Evolutionary conservation across 2,888 invertebrate genomes (phyloP).

Genomic region (Deladenus siricidicola): DNA sequence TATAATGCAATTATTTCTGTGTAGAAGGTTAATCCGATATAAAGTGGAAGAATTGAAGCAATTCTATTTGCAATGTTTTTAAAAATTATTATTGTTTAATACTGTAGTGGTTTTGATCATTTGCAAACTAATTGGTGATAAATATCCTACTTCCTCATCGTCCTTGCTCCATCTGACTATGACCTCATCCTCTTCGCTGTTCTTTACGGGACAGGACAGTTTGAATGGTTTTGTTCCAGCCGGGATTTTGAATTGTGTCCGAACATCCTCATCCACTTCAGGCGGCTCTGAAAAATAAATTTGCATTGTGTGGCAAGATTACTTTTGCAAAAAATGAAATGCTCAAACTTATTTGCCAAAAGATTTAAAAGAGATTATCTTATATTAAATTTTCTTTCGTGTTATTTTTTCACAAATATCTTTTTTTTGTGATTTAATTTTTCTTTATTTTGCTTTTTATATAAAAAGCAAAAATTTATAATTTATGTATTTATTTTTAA

Average conservation of each 20-base stretch:
- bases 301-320: background rate
- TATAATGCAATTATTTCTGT: too few species aligned
- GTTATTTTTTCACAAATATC: too few species aligned
- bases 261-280: slow-evolving; percentile 33
- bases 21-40: too few species aligned
- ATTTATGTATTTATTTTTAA: too few species aligned
- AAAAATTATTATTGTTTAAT: background rate
- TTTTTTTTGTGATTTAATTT: background rate
- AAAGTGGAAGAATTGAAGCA: background rate
- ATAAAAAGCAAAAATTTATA: too few species aligned
- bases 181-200: slow-evolving; percentile 27
- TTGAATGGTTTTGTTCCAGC: slow-evolving; percentile 44
- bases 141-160: slow-evolving; percentile 43
- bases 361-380: too few species aligned
- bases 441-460: background rate
- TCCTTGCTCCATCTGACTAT: slow-evolving; percentile 50
- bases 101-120: too few species aligned
- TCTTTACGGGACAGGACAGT: slow-evolving; percentile 41
- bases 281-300: slow-evolving; percentile 39
- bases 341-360: too few species aligned
- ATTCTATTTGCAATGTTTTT: background rate
- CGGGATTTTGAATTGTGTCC: slow-evolving; percentile 39
- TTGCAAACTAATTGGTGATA: too few species aligned
- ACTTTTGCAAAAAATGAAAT: background rate
- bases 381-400: too few species aligned